Evolutionary conservation across 1,140 invertebrate genomes (phyloP).

Genomic region (Lepidurus arcticus): DNA sequence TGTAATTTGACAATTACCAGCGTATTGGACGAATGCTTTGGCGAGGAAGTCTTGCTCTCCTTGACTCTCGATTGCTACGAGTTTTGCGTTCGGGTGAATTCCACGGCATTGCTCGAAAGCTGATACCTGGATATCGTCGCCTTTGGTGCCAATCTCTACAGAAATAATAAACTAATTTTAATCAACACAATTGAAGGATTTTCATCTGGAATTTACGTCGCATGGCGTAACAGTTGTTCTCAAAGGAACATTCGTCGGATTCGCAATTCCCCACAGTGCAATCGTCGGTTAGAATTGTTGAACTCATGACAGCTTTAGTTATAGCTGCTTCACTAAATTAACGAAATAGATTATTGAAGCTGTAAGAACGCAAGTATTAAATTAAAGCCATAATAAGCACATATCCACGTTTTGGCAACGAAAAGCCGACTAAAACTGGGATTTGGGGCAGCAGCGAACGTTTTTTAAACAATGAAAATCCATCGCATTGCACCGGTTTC

Average conservation of each 20-base stretch:
- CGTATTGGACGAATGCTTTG: background rate
- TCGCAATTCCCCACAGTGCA: background rate
- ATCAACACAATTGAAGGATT: background rate
- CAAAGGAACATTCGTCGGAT: background rate
- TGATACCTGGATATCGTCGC: background rate
- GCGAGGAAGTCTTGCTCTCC: constrained; percentile 20
- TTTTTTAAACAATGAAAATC: too few relatives aligned
- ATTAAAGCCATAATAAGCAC: too few relatives aligned
- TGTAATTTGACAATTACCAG: background rate
- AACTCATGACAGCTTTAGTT: background rate
- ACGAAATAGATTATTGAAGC: background rate
- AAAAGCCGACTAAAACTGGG: background rate
- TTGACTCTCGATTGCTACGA: constrained; percentile 17
- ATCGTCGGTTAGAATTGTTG: background rate
- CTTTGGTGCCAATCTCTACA: background rate
- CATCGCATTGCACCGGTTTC: too few relatives aligned
- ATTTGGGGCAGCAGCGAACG: background rate
- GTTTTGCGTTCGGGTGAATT: background rate
- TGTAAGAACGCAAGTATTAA: background rate
- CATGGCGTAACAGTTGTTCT: background rate
- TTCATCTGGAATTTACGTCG: background rate
- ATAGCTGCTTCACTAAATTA: background rate
- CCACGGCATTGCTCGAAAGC: background rate
- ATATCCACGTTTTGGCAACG: too few relatives aligned
- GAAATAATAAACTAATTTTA: background rate